These are phyloP conservation scores for Sardinella longiceps DNA, from an alignment of 2,797 vertebrate species.

Conservation along the genomic window DNA sequence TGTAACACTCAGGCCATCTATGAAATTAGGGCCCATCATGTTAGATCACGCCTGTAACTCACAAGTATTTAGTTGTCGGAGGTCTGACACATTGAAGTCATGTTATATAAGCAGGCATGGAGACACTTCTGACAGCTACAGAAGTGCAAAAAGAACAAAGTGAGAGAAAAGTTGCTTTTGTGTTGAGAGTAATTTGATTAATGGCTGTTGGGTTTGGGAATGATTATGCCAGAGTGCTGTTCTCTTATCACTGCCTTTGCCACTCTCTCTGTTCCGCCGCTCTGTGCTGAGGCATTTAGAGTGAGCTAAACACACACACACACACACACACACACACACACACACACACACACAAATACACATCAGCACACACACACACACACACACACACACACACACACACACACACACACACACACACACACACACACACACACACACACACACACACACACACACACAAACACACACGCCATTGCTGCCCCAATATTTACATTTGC, in stretches of 20 bases:
- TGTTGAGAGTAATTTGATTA: constrained; percentile 64
- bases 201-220: constrained; percentile 54
- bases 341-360: background rate
- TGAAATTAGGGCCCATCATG: background rate
- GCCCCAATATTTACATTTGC: constrained; percentile 80
- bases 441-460: background rate
- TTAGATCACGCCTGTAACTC: background rate
- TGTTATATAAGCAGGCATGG: background rate
- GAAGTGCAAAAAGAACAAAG: background rate
- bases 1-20: no score
- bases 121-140: background rate
- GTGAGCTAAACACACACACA: constrained; percentile 38
- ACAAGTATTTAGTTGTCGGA: background rate
- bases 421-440: background rate
- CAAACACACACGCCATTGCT: constrained; percentile 57
- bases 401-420: background rate
- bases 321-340: background rate
- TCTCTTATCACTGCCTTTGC: constrained; percentile 62
- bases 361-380: background rate
- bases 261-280: constrained; percentile 24
- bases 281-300: constrained; percentile 61
- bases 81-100: background rate
- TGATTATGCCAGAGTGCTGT: constrained; percentile 51
- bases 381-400: constrained; percentile 53
- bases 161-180: background rate